Evolutionary conservation across 2,797 vertebrate species (phyloP).

Genomic region (Cynopterus sphinx): DNA sequence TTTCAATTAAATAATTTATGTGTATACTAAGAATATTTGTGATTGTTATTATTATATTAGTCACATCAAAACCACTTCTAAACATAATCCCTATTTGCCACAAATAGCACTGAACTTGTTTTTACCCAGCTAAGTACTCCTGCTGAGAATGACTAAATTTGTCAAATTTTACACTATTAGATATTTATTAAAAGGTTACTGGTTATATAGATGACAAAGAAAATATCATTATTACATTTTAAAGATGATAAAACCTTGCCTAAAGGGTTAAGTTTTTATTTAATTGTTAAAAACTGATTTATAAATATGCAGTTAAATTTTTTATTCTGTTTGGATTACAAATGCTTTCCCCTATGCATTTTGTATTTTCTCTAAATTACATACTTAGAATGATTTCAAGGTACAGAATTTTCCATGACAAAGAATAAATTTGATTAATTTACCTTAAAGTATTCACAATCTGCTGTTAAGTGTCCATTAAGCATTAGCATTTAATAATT

Average conservation of each 20-base stretch:
- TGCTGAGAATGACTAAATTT: conserved; percentile 32
- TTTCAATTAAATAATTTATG: neutral
- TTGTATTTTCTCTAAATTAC: conserved; percentile 28
- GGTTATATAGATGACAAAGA: neutral
- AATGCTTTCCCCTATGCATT: neutral
- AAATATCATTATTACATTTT: neutral
- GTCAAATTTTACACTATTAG: neutral
- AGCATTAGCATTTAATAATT: neutral
- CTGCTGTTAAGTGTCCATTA: neutral
- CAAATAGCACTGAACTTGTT: neutral
- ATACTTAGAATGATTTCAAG: neutral
- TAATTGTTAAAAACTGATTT: neutral
- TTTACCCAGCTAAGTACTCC: conserved; percentile 6
- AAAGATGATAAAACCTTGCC: neutral
- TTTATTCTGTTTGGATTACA: neutral
- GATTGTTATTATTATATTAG: neutral
- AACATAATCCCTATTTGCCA: neutral
- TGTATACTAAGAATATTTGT: neutral
- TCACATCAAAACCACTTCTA: neutral
- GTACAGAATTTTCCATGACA: neutral
- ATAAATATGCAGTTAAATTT: neutral
- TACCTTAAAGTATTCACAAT: neutral
- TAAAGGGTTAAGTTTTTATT: conserved; percentile 41
- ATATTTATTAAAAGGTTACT: conserved; percentile 13
- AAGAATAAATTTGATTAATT: conserved; percentile 13